Percentiles rank a stretch among this genome's conserved stretches.
Conservation (phyloP, 2,797 vertebrate species). For the Amphiprion clarkii region DNA sequence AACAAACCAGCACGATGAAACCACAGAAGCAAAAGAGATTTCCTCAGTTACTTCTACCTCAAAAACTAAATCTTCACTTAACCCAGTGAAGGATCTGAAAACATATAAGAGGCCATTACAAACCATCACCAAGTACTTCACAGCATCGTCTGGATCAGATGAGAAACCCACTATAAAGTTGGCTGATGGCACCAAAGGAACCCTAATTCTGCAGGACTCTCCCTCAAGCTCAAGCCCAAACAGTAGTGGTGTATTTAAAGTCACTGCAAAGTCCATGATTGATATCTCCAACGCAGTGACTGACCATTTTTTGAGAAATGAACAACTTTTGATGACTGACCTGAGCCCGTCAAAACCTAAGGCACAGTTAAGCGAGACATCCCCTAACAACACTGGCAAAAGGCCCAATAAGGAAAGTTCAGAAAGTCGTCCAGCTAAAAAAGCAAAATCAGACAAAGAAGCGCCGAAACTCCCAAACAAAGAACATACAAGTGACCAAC, state of each 20-base stretch:
- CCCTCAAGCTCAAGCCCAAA: constrained; percentile 82
- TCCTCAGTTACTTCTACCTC: constrained; percentile 71
- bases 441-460: constrained; percentile 83
- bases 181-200: constrained; percentile 78
- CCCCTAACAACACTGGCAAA: constrained; percentile 76
- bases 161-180: constrained; percentile 82
- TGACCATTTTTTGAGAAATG: constrained; percentile 78
- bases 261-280: constrained; percentile 87
- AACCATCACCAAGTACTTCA: constrained; percentile 82
- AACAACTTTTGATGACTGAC: constrained; percentile 69
- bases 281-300: constrained; percentile 84
- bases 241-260: constrained; percentile 88
- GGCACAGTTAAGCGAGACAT: constrained; percentile 82
- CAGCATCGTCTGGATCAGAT: constrained; percentile 73
- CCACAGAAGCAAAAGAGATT: constrained; percentile 61
- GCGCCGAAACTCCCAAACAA: constrained; percentile 79
- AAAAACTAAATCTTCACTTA: constrained; percentile 71
- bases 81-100: constrained; percentile 82
- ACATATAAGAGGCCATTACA: constrained; percentile 83
- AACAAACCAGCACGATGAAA: constrained; percentile 80
- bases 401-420: constrained; percentile 82
- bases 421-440: constrained; percentile 84
- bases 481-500: constrained; percentile 80
- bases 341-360: constrained; percentile 71
- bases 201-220: constrained; percentile 84